phyloP scores from a whole-genome alignment of 2,797 vertebrate species.

The Poecilia picta region DNA sequence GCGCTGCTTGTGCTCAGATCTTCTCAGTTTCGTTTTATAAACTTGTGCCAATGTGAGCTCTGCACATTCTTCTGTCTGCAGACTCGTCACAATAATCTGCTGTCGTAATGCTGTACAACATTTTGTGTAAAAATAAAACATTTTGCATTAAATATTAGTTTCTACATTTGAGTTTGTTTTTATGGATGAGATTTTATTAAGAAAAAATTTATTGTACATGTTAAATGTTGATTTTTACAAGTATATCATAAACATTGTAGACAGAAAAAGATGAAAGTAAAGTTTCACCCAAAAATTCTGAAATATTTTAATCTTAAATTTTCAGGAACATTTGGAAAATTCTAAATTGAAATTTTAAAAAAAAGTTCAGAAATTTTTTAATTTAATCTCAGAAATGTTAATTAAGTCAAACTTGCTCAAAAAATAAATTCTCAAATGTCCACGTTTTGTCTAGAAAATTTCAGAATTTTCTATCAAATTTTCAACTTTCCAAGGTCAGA shows the following conservation, averaged over 20 bases:
- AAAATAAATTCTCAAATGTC: too few species aligned
- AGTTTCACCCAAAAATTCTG: too few species aligned
- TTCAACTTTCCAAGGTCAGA: too few species aligned
- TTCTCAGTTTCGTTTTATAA: constrained; percentile 11
- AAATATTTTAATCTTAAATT: too few species aligned
- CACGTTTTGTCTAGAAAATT: too few species aligned
- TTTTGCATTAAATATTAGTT: constrained; percentile 39
- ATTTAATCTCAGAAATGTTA: too few species aligned
- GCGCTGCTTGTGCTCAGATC: neutral
- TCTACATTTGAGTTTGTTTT: constrained; percentile 14
- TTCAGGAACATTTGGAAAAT: too few species aligned
- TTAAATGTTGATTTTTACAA: constrained; percentile 10
- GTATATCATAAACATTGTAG: neutral
- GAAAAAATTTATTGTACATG: constrained; percentile 68
- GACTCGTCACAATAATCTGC: constrained; percentile 41
- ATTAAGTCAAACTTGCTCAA: too few species aligned
- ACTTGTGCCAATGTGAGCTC: constrained; percentile 33
- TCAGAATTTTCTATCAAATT: too few species aligned
- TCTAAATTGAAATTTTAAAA: too few species aligned
- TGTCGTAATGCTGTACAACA: constrained; percentile 26
- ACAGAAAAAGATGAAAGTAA: too few species aligned
- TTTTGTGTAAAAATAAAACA: constrained; percentile 10
- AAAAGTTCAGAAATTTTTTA: too few species aligned
- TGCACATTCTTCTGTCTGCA: constrained; percentile 9
- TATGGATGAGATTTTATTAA: constrained; percentile 39